Percentiles rank a stretch among this genome's conserved stretches.
Evolutionary conservation across 1,140 invertebrate genomes (phyloP).

Genomic region (Dreissena rostriformis): DNA sequence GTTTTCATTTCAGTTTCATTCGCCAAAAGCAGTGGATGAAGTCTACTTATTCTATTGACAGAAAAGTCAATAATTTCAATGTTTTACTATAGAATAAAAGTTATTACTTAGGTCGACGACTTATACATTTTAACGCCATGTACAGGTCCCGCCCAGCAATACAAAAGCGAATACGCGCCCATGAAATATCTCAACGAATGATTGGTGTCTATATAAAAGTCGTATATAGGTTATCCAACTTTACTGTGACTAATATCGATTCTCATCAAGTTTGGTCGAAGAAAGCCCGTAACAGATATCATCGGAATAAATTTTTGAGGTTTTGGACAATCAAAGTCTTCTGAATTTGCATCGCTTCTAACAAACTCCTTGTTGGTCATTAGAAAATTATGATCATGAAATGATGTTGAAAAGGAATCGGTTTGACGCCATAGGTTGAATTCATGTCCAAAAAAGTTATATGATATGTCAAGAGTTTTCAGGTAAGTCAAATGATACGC

Average conservation of each 20-base stretch:
- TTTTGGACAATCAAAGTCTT: background rate
- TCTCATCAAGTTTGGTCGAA: slow-evolving; percentile 20
- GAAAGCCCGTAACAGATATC: background rate
- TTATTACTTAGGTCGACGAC: slow-evolving; percentile 22
- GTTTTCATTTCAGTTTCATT: background rate
- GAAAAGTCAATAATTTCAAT: slow-evolving; percentile 15
- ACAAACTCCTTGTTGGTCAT: background rate
- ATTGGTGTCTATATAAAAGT: slow-evolving; percentile 15
- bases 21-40: background rate
- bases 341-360: background rate
- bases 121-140: slow-evolving; percentile 5
- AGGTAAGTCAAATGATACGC: background rate
- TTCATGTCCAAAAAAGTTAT: slow-evolving; percentile 1
- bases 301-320: background rate
- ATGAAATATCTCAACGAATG: slow-evolving; percentile 16
- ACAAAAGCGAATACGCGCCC: slow-evolving; percentile 18
- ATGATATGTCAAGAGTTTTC: slow-evolving; percentile 1
- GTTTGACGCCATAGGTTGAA: background rate
- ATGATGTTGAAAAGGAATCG: background rate
- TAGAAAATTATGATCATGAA: background rate
- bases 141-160: slow-evolving; percentile 45
- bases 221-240: background rate
- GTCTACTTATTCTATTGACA: slow-evolving; percentile 3
- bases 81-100: background rate
- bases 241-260: slow-evolving; percentile 36